These are phyloP conservation scores for Gadopsis bispinosus DNA, from an alignment of 2,797 vertebrate genomes.

Conservation along the genomic window DNA sequence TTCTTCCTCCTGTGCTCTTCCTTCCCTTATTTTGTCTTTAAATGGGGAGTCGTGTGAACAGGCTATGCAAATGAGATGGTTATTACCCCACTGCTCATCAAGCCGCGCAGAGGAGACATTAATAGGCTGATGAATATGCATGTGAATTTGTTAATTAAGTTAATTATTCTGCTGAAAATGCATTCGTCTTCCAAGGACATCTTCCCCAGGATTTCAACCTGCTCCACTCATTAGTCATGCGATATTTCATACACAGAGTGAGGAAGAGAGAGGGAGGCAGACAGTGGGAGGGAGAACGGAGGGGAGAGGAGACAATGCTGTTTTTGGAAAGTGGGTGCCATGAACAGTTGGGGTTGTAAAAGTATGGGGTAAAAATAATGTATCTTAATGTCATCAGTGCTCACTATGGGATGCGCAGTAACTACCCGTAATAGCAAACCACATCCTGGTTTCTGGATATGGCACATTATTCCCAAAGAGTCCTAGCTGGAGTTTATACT, in stretches of 20 bases:
- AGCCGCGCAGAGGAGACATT: conserved; percentile 97
- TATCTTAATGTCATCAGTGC: conserved; percentile 73
- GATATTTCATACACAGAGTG: conserved; percentile 90
- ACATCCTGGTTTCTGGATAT: conserved; percentile 72
- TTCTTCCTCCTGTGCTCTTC: conserved; percentile 71
- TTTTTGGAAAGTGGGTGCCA: conserved; percentile 72
- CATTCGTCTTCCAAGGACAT: conserved; percentile 99
- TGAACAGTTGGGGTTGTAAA: conserved; percentile 77
- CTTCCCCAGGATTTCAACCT: conserved; percentile 98
- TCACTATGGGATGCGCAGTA: conserved; percentile 74
- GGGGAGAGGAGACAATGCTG: conserved; percentile 72
- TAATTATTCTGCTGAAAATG: conserved; percentile 99
- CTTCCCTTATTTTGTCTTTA: conserved; percentile 84
- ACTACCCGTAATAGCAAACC: conserved; percentile 68
- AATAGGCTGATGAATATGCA: conserved; percentile 99
- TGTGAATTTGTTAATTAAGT: conserved; percentile 99
- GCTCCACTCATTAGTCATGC: conserved; percentile 97
- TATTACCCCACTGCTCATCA: conserved; percentile 99
- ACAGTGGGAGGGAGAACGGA: conserved; percentile 77
- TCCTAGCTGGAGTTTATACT: conserved; percentile 62
- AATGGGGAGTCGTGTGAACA: conserved; percentile 91
- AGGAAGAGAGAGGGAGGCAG: conserved; percentile 68
- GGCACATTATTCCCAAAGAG: conserved; percentile 73
- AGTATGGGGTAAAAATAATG: conserved; percentile 79
- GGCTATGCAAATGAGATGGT: conserved; percentile 98